phyloP scores from a whole-genome alignment of 1,140 invertebrate genomes.

The Hypothenemus hampei region DNA sequence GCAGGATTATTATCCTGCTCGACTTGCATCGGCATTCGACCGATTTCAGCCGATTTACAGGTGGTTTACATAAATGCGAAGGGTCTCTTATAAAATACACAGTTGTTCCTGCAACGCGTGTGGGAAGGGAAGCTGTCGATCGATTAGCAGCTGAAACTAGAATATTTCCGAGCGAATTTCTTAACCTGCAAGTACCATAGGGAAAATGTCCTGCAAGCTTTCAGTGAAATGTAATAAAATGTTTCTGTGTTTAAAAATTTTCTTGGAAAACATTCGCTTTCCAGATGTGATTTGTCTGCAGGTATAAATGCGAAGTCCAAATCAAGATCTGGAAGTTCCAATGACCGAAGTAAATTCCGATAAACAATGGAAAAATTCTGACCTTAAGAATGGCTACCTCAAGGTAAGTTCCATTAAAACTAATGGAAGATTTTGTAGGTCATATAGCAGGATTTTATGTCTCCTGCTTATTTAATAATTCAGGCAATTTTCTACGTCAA shows the following conservation, averaged over 20 bases:
- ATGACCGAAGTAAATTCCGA: constrained; percentile 13
- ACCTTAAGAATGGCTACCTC: constrained; percentile 35
- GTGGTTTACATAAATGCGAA: constrained; percentile 20
- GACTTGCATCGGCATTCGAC: neutral
- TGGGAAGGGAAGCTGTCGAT: constrained; percentile 21
- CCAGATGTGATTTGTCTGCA: constrained; percentile 6
- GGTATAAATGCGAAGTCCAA: constrained; percentile 8
- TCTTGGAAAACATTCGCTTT: neutral
- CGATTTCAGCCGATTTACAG: constrained; percentile 14
- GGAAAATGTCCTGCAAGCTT: neutral
- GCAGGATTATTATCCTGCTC: constrained; percentile 2
- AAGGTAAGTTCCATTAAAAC: too few relatives aligned
- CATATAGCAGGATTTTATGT: too few relatives aligned
- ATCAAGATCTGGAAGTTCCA: neutral
- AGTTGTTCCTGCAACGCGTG: constrained; percentile 21
- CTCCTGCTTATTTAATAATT: too few relatives aligned
- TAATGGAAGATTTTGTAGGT: too few relatives aligned
- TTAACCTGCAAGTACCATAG: constrained; percentile 7
- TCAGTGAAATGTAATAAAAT: neutral
- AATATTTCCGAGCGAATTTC: constrained; percentile 1
- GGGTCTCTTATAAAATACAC: neutral
- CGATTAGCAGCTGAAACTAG: constrained; percentile 13
- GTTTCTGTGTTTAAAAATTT: neutral
- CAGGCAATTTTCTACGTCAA: too few relatives aligned
- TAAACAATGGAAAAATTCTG: constrained; percentile 27